These are phyloP conservation scores for Drosophila ustulata DNA, from an alignment of 2,888 invertebrate species.

Conservation along the genomic window DNA sequence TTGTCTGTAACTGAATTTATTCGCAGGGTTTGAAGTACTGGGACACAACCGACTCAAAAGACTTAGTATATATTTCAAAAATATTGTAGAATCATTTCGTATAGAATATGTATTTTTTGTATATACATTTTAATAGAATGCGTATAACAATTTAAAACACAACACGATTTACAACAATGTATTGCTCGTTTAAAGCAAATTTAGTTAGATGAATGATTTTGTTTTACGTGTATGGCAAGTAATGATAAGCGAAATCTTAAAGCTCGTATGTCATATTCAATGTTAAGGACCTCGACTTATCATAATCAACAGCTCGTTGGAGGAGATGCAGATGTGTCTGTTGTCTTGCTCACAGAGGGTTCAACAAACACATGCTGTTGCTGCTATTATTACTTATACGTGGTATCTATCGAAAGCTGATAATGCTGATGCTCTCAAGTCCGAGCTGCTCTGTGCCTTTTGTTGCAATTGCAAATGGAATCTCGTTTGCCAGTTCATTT, in stretches of 20 bases:
- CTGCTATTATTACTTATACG: conserved; percentile 6
- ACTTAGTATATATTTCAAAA: no score
- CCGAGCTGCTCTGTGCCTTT: conserved; percentile 37
- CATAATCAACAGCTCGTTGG: conserved; percentile 35
- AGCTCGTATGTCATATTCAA: conserved; percentile 46
- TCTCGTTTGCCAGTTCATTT: conserved; percentile 59
- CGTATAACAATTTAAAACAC: no score
- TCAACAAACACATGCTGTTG: conserved; percentile 85
- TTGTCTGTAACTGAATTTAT: no score
- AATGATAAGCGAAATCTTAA: conserved; percentile 51
- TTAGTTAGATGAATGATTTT: conserved; percentile 1
- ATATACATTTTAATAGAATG: no score
- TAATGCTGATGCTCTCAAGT: conserved; percentile 47
- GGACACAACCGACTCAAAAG: no score
- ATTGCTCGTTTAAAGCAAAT: conserved; percentile 1
- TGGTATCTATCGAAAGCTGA: conserved; percentile 19
- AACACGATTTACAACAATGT: conserved; percentile 1
- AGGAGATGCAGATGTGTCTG: conserved; percentile 41
- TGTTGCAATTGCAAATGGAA: conserved; percentile 43
- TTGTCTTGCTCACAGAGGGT: conserved; percentile 46
- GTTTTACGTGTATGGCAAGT: conserved; percentile 5
- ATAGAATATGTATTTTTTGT: no score
- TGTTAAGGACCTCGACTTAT: conserved; percentile 70
- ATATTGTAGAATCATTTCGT: no score
- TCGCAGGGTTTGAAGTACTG: no score